A percentile compares a stretch with the other conserved stretches of the same genome.
Conservation (phyloP, 1,140 invertebrate genomes). For the Trissolcus basalis region DNA sequence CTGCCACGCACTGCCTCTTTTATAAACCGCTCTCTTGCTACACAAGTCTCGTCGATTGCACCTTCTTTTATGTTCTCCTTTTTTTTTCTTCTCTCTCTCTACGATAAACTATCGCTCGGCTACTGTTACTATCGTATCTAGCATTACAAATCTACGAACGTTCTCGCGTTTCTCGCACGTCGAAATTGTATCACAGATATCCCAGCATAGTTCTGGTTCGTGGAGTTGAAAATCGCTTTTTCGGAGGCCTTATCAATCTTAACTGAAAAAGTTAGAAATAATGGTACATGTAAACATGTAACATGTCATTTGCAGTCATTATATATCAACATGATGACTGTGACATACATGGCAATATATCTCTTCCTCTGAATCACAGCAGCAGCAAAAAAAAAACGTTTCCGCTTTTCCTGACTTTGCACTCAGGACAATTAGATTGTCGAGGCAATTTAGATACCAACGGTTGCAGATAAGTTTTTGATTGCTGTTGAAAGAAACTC, state of each 20-base stretch:
- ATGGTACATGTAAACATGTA: too few relatives aligned
- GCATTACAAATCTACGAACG: conserved; percentile 43
- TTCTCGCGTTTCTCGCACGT: conserved; percentile 50
- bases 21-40: conserved; percentile 35
- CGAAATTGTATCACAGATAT: too few relatives aligned
- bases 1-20: conserved; percentile 42
- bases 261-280: too few relatives aligned
- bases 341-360: conserved; percentile 17
- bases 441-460: conserved; percentile 33
- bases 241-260: too few relatives aligned
- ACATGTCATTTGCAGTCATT: too few relatives aligned
- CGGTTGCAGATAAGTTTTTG: conserved; percentile 34
- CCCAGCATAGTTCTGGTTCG: conserved; percentile 17
- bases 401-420: conserved; percentile 4
- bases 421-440: conserved; percentile 27
- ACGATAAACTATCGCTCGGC: conserved; percentile 32
- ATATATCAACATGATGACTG: too few relatives aligned
- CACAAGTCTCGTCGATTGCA: conserved; percentile 41
- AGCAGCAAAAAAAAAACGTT: conserved; percentile 28
- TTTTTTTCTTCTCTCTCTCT: too few relatives aligned
- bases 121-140: conserved; percentile 47
- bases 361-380: conserved; percentile 14
- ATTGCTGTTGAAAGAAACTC: conserved; percentile 50
- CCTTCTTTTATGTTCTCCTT: conserved; percentile 29
- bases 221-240: too few relatives aligned